Evolutionary conservation across 1,140 invertebrate genomes (phyloP).

Genomic region (Cryptotermes secundus): DNA sequence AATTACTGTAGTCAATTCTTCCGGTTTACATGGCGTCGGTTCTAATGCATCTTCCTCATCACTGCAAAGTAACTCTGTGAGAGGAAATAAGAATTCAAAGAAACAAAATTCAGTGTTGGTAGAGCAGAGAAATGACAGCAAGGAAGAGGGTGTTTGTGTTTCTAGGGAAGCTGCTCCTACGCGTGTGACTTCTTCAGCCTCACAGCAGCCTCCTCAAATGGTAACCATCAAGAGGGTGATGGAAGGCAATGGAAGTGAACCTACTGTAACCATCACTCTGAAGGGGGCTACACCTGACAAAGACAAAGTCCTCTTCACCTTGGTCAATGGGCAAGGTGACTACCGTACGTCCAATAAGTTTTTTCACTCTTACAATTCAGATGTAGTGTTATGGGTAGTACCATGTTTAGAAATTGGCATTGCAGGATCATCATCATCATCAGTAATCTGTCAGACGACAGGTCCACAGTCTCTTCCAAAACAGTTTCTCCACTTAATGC

Average conservation of each 20-base stretch:
- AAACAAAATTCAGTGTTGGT: conserved; percentile 27
- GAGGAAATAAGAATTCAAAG: conserved; percentile 35
- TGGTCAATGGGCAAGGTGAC: conserved; percentile 64
- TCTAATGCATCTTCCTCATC: too few species aligned
- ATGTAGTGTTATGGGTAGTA: too few species aligned
- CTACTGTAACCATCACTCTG: conserved; percentile 72
- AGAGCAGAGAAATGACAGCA: conserved; percentile 33
- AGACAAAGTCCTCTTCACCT: conserved; percentile 69
- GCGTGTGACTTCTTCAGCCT: not conserved
- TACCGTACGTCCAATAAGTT: not conserved
- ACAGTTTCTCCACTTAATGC: too few species aligned
- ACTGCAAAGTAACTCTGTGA: conserved; percentile 22
- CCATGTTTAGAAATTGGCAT: too few species aligned
- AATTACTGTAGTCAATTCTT: conserved; percentile 44
- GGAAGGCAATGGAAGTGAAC: conserved; percentile 62
- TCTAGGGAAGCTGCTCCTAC: conserved; percentile 32
- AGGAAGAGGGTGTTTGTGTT: not conserved
- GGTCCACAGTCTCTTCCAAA: too few species aligned
- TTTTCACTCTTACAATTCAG: not conserved
- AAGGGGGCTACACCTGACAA: conserved; percentile 72
- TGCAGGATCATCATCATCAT: too few species aligned
- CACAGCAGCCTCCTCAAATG: conserved; percentile 53
- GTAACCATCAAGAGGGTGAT: conserved; percentile 72
- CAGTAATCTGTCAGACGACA: too few species aligned
- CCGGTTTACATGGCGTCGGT: conserved; percentile 22